A percentile compares a stretch with the other conserved stretches of the same genome.
These are phyloP conservation scores for Brachyopa scutellaris DNA, from an alignment of 2,888 invertebrate species.

Conservation along the genomic window DNA sequence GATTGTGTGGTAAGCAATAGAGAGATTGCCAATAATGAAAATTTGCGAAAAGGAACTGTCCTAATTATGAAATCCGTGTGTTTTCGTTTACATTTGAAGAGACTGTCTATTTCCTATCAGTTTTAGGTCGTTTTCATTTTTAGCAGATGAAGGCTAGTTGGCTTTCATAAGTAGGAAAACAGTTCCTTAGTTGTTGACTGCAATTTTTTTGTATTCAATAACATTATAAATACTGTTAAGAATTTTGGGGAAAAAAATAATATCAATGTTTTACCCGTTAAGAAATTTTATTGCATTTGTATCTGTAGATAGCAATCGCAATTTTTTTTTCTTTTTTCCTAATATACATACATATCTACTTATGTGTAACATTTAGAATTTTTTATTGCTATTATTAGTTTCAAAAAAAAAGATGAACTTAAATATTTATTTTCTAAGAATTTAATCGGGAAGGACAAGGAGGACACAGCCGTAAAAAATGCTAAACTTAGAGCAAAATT, in stretches of 20 bases:
- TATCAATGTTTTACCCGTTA: conserved; percentile 54
- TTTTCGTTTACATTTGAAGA: too few relatives aligned
- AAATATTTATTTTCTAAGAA: neutral
- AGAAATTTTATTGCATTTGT: conserved; percentile 39
- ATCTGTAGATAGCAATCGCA: conserved; percentile 11
- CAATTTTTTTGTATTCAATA: neutral
- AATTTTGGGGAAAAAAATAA: conserved; percentile 30
- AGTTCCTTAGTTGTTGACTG: too few relatives aligned
- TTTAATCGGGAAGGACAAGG: conserved; percentile 23
- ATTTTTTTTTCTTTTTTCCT: neutral
- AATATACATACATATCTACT: conserved; percentile 7
- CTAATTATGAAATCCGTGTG: conserved; percentile 30
- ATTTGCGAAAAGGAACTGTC: conserved; percentile 31
- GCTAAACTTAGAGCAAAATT: neutral
- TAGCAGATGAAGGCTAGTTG: too few relatives aligned
- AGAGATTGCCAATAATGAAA: conserved; percentile 52
- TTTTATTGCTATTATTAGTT: conserved; percentile 36
- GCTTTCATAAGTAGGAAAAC: neutral
- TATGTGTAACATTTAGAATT: conserved; percentile 19
- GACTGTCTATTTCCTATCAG: too few relatives aligned
- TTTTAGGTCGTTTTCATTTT: too few relatives aligned
- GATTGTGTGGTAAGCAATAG: conserved; percentile 66
- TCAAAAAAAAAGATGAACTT: neutral
- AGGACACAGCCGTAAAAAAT: conserved; percentile 38
- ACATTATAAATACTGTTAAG: neutral